These are phyloP conservation scores for Passer domesticus DNA, from an alignment of 2,113 vertebrate genomes.

Conservation along the genomic window DNA sequence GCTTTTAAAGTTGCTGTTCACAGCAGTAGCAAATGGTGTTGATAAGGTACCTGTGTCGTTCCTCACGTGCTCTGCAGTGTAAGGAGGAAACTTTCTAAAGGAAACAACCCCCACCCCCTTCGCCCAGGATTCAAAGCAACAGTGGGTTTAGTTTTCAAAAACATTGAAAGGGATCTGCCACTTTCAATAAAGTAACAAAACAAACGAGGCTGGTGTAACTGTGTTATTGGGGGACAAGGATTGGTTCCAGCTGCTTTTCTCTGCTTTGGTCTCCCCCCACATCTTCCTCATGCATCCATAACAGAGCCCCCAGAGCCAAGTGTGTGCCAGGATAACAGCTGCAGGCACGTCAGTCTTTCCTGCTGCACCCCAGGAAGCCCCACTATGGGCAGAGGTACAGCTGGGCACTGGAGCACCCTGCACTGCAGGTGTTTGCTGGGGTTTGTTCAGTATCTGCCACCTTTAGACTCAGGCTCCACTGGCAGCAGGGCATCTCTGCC, in stretches of 20 bases:
- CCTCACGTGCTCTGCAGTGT: background rate
- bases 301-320: rapidly evolving
- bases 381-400: rapidly evolving
- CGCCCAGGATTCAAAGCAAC: slow-evolving; percentile 14
- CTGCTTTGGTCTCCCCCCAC: background rate
- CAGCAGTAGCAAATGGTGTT: background rate
- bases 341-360: background rate
- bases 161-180: slow-evolving; percentile 55
- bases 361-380: background rate
- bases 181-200: slow-evolving; percentile 71
- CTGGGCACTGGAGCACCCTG: background rate
- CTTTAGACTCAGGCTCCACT: rapidly evolving
- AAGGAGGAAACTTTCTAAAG: slow-evolving; percentile 28
- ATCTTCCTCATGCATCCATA: rapidly evolving
- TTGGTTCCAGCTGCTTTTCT: background rate
- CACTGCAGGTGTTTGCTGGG: background rate
- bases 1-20: slow-evolving; percentile 32
- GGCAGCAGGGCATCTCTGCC: rapidly evolving
- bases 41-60: slow-evolving; percentile 56
- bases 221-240: background rate
- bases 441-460: background rate
- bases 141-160: slow-evolving; percentile 51
- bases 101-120: slow-evolving; percentile 24
- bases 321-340: background rate
- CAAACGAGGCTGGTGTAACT: background rate